A percentile compares a stretch with the other conserved stretches of the same genome.
phyloP scores from a whole-genome alignment of 2,113 vertebrate species.

The Balaenoptera acutorostrata region DNA sequence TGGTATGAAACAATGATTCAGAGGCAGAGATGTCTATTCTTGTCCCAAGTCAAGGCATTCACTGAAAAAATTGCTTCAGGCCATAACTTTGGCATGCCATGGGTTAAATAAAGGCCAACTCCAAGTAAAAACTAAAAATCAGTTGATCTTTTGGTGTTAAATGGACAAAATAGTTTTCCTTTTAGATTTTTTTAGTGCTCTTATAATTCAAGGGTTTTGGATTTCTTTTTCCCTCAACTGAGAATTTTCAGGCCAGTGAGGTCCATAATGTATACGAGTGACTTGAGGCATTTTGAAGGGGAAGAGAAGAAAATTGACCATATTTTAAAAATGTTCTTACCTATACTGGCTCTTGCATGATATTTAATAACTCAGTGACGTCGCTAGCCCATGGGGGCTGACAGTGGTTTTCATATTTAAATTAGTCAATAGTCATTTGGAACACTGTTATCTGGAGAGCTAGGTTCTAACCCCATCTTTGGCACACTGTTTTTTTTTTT shows the following conservation, averaged over 20 bases:
- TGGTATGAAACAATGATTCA: background rate
- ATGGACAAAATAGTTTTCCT: conserved; percentile 69
- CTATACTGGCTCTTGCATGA: background rate
- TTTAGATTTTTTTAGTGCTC: conserved; percentile 74
- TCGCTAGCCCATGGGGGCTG: background rate
- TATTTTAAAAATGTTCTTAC: conserved; percentile 43
- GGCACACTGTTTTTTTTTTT: background rate
- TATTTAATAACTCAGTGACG: conserved; percentile 34
- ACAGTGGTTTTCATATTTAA: conserved; percentile 34
- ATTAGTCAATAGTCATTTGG: conserved; percentile 14
- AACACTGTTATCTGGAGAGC: background rate
- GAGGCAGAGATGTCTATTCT: conserved; percentile 40
- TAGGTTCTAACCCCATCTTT: background rate
- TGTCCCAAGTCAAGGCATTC: conserved; percentile 45
- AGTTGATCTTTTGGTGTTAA: conserved; percentile 65
- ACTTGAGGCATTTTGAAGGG: conserved; percentile 76
- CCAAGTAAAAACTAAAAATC: conserved; percentile 69
- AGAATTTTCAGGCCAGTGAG: conserved; percentile 75
- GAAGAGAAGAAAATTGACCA: conserved; percentile 60
- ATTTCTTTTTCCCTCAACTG: conserved; percentile 68
- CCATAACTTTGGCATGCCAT: conserved; percentile 69
- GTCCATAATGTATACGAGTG: conserved; percentile 73
- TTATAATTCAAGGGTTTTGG: conserved; percentile 68
- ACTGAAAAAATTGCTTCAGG: conserved; percentile 65
- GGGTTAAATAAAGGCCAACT: conserved; percentile 77